Evolutionary conservation across 2,888 invertebrate genomes (phyloP), one percentile per base, ranked within the genome.

Genomic region (Eretmocerus hayati): DNA sequence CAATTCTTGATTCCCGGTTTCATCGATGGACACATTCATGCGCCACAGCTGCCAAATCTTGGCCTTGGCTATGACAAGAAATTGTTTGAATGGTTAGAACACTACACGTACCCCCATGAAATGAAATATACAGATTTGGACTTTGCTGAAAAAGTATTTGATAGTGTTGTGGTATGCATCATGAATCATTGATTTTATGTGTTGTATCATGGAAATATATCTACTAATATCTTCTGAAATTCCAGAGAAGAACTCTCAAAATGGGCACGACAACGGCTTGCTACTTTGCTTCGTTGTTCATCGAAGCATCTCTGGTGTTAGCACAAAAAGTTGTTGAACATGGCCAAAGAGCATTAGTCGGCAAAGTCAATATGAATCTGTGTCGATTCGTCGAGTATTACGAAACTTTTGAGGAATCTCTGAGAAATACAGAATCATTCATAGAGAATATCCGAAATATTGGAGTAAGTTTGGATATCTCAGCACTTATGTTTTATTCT

Each of bases 261-360:
- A 77, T 80, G 72, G 94, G 94, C 5, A 92, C 93, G 15, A 94
- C 94, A 5, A 87, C 91, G 26, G 91, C 91, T 0, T 85, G 85
- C 55, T 94, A 93, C 66, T 93, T 86, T 72, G 90, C 85, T 4
- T 86, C 91, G 0, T 77, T 91, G 9, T 84, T 87, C 65, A 65
- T 77, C 19, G 77, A 85, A 31, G 83, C 88, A 4, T 83, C 84
- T 11, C 55, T 85, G 42, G 75, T 83, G 55, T 75, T 94, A 21
- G 90, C 83, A 1, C 78, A 84, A 53, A 79, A 83, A 63, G 83
- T 77, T 3, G 71, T 79, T 1, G 73, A 75, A 50, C 70, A 79
- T 56, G 85, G 85, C 2, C 93, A 94, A 71, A 78, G 93, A 56
- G 91, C 90, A 1, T 76, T 90, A 4, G 77, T 93, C 30, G 93